Evolutionary conservation across 2,113 vertebrate species (phyloP).

Genomic region (Ceyx melanurus): DNA sequence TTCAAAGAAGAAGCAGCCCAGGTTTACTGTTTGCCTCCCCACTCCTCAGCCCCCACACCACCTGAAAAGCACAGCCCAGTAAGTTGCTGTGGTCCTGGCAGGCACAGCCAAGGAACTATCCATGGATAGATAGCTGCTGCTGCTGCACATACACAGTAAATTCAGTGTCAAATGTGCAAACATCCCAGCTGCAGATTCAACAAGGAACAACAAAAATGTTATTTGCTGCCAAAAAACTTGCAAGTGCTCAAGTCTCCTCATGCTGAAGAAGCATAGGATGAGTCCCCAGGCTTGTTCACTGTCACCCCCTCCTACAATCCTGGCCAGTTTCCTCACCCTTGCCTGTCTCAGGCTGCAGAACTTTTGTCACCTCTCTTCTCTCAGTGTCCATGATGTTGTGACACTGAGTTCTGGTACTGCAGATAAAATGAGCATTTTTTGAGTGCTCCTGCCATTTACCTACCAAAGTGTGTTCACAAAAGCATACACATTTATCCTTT

Average conservation of each 20-base stretch:
- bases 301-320: not conserved
- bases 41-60: rapidly evolving
- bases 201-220: not conserved
- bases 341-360: not conserved
- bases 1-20: not conserved
- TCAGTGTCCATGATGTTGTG: not conserved
- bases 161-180: not conserved
- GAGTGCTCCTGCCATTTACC: not conserved
- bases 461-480: not conserved
- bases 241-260: not conserved
- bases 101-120: rapidly evolving
- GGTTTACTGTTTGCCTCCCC: not conserved
- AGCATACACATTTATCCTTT: not conserved
- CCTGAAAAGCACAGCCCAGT: not conserved
- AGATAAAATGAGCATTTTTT: not conserved
- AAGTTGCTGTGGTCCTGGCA: not conserved
- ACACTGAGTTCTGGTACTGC: not conserved
- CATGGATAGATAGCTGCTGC: rapidly evolving
- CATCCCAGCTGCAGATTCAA: not conserved
- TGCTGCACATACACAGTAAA: rapidly evolving
- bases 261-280: not conserved
- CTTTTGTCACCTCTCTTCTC: not conserved
- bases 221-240: rapidly evolving
- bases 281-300: not conserved
- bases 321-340: not conserved